phyloP scores from a whole-genome alignment of 2,797 vertebrate species.

The Chanos chanos region DNA sequence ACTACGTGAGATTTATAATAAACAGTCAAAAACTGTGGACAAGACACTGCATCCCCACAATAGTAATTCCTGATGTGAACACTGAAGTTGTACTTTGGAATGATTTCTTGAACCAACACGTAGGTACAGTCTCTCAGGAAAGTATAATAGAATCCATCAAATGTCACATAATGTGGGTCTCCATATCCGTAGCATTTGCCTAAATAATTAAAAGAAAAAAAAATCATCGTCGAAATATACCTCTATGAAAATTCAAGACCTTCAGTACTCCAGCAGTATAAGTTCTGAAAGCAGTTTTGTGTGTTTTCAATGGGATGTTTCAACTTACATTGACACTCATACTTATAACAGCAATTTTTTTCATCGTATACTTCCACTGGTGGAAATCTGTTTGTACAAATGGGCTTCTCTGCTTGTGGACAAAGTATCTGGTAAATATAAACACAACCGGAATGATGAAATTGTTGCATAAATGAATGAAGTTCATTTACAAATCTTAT shows the following conservation, averaged over 20 bases:
- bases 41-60: conserved; percentile 65
- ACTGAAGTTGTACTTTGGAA: conserved; percentile 64
- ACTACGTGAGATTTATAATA: conserved; percentile 77
- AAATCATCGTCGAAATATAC: no score
- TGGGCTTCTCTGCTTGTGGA: conserved; percentile 44
- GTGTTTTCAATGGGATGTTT: not conserved
- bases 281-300: not conserved
- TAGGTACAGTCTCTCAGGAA: conserved; percentile 91
- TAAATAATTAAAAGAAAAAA: conserved; percentile 53
- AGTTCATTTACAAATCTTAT: no score
- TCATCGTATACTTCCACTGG: conserved; percentile 65
- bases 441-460: no score
- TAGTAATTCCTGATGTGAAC: conserved; percentile 83
- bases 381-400: conserved; percentile 69
- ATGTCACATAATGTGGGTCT: conserved; percentile 84
- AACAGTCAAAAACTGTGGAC: conserved; percentile 69
- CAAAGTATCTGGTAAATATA: no score
- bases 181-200: conserved; percentile 88
- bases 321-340: conserved; percentile 85
- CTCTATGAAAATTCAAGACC: not conserved
- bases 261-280: not conserved
- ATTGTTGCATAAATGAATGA: conserved; percentile 76
- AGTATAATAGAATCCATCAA: conserved; percentile 87
- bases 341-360: conserved; percentile 76
- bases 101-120: conserved; percentile 81